Conservation (phyloP, 2,113 vertebrate genomes). For the Herpetotheres cachinnans region DNA sequence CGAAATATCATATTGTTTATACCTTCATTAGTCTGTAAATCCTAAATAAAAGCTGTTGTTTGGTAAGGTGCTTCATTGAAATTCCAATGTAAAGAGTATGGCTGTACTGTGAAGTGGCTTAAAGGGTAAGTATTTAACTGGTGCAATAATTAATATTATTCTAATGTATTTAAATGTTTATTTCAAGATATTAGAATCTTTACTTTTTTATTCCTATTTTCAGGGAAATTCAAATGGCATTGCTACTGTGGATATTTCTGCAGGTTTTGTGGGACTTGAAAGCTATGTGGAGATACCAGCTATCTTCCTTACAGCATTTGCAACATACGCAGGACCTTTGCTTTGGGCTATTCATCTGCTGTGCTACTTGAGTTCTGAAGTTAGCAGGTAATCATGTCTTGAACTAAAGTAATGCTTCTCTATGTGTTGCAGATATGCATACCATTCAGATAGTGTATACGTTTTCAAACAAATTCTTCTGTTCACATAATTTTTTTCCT, state of each 20-base stretch:
- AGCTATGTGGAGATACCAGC: conserved; percentile 87
- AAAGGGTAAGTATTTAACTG: background rate
- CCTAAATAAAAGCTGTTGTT: background rate
- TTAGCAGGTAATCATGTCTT: conserved; percentile 75
- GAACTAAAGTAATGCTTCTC: background rate
- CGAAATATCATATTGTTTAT: background rate
- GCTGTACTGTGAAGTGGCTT: background rate
- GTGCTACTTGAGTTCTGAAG: conserved; percentile 86
- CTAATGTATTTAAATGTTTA: background rate
- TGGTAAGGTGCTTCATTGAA: background rate
- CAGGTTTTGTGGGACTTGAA: conserved; percentile 91
- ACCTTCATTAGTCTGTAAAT: background rate
- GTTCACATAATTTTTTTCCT: background rate
- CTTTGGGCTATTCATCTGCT: conserved; percentile 91
- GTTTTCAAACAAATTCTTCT: background rate
- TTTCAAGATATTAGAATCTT: background rate
- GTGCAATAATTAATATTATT: background rate
- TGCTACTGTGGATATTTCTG: conserved; percentile 90
- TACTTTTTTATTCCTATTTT: conserved; percentile 18
- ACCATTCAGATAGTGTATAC: background rate
- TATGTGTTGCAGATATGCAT: background rate
- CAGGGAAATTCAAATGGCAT: conserved; percentile 98
- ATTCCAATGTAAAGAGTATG: background rate
- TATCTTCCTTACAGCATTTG: conserved; percentile 85
- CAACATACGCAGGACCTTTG: conserved; percentile 87